Conservation (phyloP, 2,888 invertebrate species). For the Dysmachus trigonus region DNA sequence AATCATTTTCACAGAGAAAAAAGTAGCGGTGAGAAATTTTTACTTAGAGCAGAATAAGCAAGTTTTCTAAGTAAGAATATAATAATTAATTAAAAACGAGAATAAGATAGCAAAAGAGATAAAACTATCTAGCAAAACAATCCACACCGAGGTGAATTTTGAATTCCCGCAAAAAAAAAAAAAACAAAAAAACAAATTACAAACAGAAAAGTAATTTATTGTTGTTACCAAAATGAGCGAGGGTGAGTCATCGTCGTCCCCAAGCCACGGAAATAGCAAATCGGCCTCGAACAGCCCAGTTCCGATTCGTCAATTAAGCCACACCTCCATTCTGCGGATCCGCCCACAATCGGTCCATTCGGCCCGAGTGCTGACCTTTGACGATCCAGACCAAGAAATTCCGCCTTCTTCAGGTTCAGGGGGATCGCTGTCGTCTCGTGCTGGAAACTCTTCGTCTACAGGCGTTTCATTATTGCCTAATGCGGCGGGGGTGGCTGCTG, state of each 20-base stretch:
- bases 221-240: slow-evolving; percentile 36
- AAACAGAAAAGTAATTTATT: background rate
- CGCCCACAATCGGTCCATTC: slow-evolving; percentile 73
- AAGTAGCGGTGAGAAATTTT: background rate
- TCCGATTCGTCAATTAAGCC: slow-evolving; percentile 5
- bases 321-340: slow-evolving; percentile 30
- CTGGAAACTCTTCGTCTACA: background rate
- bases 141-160: background rate
- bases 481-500: background rate
- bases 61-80: background rate
- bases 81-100: background rate
- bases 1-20: background rate
- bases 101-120: background rate
- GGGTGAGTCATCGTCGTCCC: slow-evolving; percentile 25
- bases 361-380: slow-evolving; percentile 80
- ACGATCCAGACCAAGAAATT: slow-evolving; percentile 73
- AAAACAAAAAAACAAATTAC: too few relatives aligned
- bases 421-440: background rate
- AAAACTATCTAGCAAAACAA: background rate
- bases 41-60: background rate
- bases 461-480: slow-evolving; percentile 29
- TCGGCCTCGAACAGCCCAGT: slow-evolving; percentile 36
- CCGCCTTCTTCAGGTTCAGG: background rate
- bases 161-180: background rate
- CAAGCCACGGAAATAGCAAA: slow-evolving; percentile 20